Conservation (phyloP, 2,888 invertebrate species). For the Micoletzkya japonica region DNA sequence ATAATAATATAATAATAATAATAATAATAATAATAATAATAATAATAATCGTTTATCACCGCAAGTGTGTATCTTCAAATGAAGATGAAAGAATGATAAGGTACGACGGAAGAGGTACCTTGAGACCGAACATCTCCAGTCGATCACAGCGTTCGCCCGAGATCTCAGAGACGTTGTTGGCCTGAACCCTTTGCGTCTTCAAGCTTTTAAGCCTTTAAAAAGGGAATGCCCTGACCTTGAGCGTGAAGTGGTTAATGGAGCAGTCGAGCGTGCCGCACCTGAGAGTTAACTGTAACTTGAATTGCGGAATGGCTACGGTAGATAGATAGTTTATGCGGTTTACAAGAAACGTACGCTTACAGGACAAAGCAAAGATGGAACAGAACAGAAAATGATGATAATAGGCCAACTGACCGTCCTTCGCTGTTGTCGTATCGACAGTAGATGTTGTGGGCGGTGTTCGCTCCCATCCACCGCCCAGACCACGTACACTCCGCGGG, state of each 20-base stretch:
- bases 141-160: slow-evolving; percentile 53
- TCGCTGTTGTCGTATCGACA: slow-evolving; percentile 49
- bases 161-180: slow-evolving; percentile 43
- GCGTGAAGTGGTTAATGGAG: slow-evolving; percentile 52
- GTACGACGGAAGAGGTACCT: too few species aligned
- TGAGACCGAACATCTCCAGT: slow-evolving; percentile 49
- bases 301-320: not conserved
- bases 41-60: too few species aligned
- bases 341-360: not conserved
- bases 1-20: too few species aligned
- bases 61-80: too few species aligned
- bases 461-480: slow-evolving; percentile 61
- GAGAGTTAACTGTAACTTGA: not conserved
- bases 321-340: not conserved
- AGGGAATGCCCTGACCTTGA: slow-evolving; percentile 33
- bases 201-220: not conserved
- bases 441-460: slow-evolving; percentile 57
- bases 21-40: too few species aligned
- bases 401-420: slow-evolving; percentile 7
- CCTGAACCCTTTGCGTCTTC: slow-evolving; percentile 7
- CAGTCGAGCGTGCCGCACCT: slow-evolving; percentile 53
- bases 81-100: too few species aligned
- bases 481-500: slow-evolving; percentile 58
- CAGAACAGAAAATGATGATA: not conserved
- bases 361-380: not conserved